phyloP scores from a whole-genome alignment of 2,113 vertebrate genomes.

The Cryptomyrus ogoouensis region DNA sequence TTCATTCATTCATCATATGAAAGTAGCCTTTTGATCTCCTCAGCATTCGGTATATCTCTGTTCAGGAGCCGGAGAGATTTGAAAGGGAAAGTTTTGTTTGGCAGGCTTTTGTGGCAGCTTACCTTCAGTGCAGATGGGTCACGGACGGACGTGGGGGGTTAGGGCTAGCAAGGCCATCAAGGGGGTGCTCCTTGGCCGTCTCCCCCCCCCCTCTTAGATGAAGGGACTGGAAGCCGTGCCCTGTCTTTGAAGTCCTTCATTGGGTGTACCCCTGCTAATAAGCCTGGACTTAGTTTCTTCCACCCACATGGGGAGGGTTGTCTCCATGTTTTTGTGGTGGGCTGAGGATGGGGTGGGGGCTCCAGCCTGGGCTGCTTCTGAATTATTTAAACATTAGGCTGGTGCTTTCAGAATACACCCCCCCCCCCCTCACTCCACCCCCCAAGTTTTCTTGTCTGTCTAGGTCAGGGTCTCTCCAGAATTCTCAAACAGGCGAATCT shows the following conservation, averaged over 20 bases:
- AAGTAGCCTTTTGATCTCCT: not conserved
- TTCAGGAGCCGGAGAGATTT: not conserved
- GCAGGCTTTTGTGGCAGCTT: not conserved
- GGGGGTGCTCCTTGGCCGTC: constrained; percentile 18
- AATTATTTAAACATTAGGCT: constrained; percentile 53
- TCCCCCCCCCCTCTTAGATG: constrained; percentile 45
- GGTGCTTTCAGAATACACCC: not conserved
- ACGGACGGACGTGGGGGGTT: not conserved
- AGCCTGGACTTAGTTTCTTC: constrained; percentile 29
- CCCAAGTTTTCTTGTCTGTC: constrained; percentile 34
- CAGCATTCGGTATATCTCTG: not conserved
- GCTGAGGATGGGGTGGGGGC: constrained; percentile 28
- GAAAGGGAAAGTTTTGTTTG: not conserved
- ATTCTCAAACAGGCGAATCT: constrained; percentile 41
- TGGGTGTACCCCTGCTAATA: constrained; percentile 50
- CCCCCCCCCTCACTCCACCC: not conserved
- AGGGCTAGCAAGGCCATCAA: not conserved
- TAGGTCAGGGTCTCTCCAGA: constrained; percentile 35
- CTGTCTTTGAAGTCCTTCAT: constrained; percentile 52
- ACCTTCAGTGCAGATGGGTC: not conserved
- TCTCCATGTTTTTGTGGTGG: constrained; percentile 38
- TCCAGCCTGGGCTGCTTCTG: constrained; percentile 37
- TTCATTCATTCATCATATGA: not conserved
- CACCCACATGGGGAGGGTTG: constrained; percentile 11
- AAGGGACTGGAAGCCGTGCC: constrained; percentile 43